Conservation (phyloP, 2,113 vertebrate genomes). For the Puma concolor region DNA sequence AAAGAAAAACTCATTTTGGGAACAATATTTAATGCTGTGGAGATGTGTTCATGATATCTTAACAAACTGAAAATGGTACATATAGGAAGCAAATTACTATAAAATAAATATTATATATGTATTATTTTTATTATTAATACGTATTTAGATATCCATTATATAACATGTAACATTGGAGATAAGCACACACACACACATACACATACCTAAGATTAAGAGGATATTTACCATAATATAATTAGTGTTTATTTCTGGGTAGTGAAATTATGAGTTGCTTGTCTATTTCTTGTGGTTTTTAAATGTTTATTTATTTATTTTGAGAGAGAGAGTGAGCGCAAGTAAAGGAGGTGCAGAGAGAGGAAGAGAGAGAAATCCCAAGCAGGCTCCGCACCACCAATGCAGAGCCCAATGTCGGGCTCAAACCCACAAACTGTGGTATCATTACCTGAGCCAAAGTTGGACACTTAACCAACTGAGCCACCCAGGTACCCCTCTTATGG, state of each 20-base stretch:
- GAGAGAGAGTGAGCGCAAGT: too few species aligned
- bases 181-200: not conserved
- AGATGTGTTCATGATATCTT: not conserved
- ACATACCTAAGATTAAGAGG: not conserved
- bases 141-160: not conserved
- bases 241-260: conserved; percentile 5
- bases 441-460: too few species aligned
- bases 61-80: conserved; percentile 22
- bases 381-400: too few species aligned
- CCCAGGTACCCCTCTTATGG: too few species aligned
- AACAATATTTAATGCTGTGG: not conserved
- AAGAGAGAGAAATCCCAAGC: too few species aligned
- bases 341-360: too few species aligned
- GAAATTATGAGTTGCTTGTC: conserved; percentile 4
- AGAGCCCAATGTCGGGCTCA: too few species aligned
- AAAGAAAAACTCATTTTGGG: not conserved
- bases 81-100: not conserved
- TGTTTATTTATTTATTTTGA: too few species aligned
- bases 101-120: not conserved
- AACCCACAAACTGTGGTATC: too few species aligned
- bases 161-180: not conserved
- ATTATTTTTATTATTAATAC: not conserved
- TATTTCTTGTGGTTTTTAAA: not conserved
- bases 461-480: too few species aligned
- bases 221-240: conserved; percentile 46